Evolutionary conservation across 2,797 vertebrate species (phyloP).

Genomic region (Cygnus olor): DNA sequence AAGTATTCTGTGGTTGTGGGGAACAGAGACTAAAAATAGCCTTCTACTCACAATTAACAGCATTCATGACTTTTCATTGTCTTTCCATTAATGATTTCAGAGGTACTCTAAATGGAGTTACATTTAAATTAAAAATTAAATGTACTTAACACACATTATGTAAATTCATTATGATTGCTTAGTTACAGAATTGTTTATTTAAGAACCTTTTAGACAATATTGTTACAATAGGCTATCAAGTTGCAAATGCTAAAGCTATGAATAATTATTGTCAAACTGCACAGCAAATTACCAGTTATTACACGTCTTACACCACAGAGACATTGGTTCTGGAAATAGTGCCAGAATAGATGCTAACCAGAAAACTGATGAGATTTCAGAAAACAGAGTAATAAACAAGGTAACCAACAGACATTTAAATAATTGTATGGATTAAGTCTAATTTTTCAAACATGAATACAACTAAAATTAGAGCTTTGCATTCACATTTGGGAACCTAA

Average conservation of each 20-base stretch:
- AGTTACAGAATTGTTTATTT: slow-evolving; percentile 55
- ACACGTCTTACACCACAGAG: neutral
- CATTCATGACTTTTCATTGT: slow-evolving; percentile 46
- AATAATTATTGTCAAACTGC: slow-evolving; percentile 40
- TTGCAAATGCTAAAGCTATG: slow-evolving; percentile 57
- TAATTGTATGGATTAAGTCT: neutral
- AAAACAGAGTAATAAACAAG: neutral
- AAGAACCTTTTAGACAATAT: slow-evolving; percentile 47
- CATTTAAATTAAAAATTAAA: slow-evolving; percentile 68
- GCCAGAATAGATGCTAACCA: neutral
- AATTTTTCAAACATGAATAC: neutral
- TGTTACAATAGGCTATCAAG: slow-evolving; percentile 47
- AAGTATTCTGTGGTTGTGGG: neutral
- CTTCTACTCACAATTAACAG: slow-evolving; percentile 45
- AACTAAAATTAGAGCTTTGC: neutral
- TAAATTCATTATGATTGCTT: slow-evolving; percentile 58
- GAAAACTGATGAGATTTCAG: slow-evolving; percentile 26
- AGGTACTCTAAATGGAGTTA: slow-evolving; percentile 25
- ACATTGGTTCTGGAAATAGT: slow-evolving; percentile 2
- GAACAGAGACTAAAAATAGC: slow-evolving; percentile 21
- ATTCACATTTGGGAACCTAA: neutral
- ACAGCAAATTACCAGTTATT: slow-evolving; percentile 42
- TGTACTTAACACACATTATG: slow-evolving; percentile 17
- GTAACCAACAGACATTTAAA: neutral
- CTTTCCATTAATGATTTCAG: slow-evolving; percentile 55